Percentiles rank a stretch among this genome's conserved stretches.
phyloP scores from a whole-genome alignment of 2,888 invertebrate genomes.

The Odontocolon sp. region DNA sequence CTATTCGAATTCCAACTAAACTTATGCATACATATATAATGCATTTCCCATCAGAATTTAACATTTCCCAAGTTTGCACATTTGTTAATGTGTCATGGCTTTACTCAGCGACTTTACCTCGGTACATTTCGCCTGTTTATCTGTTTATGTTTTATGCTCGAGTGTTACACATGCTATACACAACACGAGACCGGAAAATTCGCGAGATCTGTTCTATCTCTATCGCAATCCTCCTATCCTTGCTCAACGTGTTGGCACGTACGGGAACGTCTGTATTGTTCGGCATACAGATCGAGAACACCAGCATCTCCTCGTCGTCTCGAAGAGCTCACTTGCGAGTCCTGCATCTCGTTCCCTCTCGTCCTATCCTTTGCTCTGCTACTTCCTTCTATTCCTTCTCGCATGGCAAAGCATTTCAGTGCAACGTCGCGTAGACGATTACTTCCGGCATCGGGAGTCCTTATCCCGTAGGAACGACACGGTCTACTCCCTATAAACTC shows the following conservation, averaged over 20 bases:
- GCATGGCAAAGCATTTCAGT: constrained; percentile 24
- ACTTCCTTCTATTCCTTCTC: neutral
- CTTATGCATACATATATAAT: too few relatives aligned
- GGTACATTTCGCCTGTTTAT: neutral
- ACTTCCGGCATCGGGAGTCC: constrained; percentile 55
- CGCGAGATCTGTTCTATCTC: constrained; percentile 37
- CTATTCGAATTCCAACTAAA: too few relatives aligned
- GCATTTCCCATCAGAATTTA: constrained; percentile 17
- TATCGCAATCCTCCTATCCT: constrained; percentile 39
- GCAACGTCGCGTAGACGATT: constrained; percentile 50
- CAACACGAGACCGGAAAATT: constrained; percentile 51
- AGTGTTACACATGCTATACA: constrained; percentile 37
- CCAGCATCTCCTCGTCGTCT: constrained; percentile 6
- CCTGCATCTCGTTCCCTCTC: neutral
- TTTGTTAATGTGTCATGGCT: constrained; percentile 26
- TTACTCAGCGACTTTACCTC: constrained; percentile 29
- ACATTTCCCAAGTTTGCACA: constrained; percentile 17
- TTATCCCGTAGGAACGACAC: constrained; percentile 29
- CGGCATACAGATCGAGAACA: constrained; percentile 55
- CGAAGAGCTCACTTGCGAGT: constrained; percentile 18
- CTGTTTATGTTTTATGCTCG: constrained; percentile 22
- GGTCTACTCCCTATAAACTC: constrained; percentile 39
- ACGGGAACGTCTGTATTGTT: constrained; percentile 46
- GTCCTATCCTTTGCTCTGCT: neutral
- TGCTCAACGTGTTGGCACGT: constrained; percentile 44